phyloP scores from a whole-genome alignment of 2,113 vertebrate species.

The Ictalurus furcatus region DNA sequence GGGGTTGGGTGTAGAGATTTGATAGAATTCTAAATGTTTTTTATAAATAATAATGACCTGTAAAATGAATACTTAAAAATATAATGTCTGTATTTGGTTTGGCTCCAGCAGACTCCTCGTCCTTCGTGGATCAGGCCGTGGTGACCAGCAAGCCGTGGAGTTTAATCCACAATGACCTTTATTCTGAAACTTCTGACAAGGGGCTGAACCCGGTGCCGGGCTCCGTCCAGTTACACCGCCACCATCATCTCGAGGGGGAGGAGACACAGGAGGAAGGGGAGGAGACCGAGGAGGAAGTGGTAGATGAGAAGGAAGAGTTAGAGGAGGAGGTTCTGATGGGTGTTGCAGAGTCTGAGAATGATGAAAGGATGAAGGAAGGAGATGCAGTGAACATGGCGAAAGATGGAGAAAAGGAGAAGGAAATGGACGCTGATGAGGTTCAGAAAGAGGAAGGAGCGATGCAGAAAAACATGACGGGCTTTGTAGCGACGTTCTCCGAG shows the following conservation, averaged over 20 bases:
- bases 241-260: background rate
- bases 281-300: background rate
- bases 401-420: background rate
- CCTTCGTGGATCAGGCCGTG: background rate
- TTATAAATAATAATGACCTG: background rate
- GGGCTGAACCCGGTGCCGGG: background rate
- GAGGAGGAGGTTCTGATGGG: constrained; percentile 15
- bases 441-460: background rate
- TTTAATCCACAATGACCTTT: background rate
- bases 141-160: constrained; percentile 47
- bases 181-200: background rate
- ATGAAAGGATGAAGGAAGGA: background rate
- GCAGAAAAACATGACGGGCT: background rate
- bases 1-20: background rate
- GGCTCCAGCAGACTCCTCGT: background rate
- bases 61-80: background rate
- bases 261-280: background rate
- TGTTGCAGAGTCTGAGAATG: background rate
- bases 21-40: too few species aligned
- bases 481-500: background rate
- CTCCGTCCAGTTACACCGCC: background rate
- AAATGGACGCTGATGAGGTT: background rate
- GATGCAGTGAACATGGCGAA: background rate
- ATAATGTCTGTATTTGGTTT: background rate
- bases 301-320: background rate